Conservation (phyloP, 1,140 invertebrate genomes). For the Trichoplusia ni region DNA sequence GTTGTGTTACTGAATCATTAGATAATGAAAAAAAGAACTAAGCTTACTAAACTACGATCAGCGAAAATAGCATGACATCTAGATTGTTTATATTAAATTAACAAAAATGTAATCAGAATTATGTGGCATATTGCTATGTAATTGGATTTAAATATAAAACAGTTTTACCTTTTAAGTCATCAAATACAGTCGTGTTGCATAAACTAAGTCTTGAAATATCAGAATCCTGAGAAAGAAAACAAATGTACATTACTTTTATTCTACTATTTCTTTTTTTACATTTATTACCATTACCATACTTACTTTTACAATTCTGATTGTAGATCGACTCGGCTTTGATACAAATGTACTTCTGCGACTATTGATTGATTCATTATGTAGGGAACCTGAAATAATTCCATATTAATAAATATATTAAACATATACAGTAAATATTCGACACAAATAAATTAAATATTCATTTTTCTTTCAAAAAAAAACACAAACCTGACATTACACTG, state of each 20-base stretch:
- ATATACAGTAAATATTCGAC: too few relatives aligned
- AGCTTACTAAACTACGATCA: too few relatives aligned
- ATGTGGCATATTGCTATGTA: background rate
- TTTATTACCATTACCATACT: too few relatives aligned
- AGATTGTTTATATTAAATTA: too few relatives aligned
- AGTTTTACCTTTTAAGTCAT: slow-evolving; percentile 62
- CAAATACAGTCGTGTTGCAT: slow-evolving; percentile 50
- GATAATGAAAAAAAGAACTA: too few relatives aligned
- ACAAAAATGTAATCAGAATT: too few relatives aligned
- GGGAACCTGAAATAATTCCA: slow-evolving; percentile 59
- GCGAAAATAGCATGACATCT: too few relatives aligned
- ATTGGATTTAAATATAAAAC: background rate
- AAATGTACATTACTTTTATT: too few relatives aligned
- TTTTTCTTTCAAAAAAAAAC: slow-evolving; percentile 40
- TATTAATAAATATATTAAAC: too few relatives aligned
- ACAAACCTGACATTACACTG: slow-evolving; percentile 77
- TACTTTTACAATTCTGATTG: slow-evolving; percentile 66
- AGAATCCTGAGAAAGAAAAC: slow-evolving; percentile 57
- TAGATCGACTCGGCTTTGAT: slow-evolving; percentile 65
- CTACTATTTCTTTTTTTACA: too few relatives aligned
- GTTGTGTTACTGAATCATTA: too few relatives aligned
- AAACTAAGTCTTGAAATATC: slow-evolving; percentile 56
- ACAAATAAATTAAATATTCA: slow-evolving; percentile 28
- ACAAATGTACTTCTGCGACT: slow-evolving; percentile 68
- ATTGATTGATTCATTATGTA: slow-evolving; percentile 72